phyloP scores from a whole-genome alignment of 2,113 vertebrate species.

The Piaya cayana region DNA sequence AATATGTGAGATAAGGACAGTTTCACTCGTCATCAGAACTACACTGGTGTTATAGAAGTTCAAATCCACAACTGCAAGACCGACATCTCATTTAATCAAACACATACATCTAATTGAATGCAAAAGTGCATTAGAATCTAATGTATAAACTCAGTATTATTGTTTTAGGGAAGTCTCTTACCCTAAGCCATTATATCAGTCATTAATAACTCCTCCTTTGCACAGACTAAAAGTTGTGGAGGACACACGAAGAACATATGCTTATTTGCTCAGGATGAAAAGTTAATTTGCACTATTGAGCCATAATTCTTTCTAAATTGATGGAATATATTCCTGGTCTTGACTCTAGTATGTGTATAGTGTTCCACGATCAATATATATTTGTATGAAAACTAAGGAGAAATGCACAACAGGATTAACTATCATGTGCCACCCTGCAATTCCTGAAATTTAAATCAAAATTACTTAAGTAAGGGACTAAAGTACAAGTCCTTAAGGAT shows the following conservation, averaged over 20 bases:
- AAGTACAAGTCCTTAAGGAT: background rate
- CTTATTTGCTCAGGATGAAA: background rate
- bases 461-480: background rate
- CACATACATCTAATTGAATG: background rate
- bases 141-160: background rate
- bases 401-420: background rate
- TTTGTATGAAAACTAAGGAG: background rate
- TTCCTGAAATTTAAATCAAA: background rate
- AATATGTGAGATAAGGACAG: background rate
- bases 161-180: background rate
- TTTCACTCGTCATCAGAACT: background rate
- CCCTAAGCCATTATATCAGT: background rate
- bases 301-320: background rate
- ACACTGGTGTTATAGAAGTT: background rate
- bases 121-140: background rate
- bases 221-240: background rate
- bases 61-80: background rate
- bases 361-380: background rate
- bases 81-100: background rate
- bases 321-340: background rate
- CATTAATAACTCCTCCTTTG: background rate
- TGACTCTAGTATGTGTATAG: background rate
- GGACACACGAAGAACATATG: background rate
- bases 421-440: background rate
- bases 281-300: background rate